Conservation (phyloP, 37 sponge, comb jelly and placozoan species). For the Cladorhizidae sp. region DNA sequence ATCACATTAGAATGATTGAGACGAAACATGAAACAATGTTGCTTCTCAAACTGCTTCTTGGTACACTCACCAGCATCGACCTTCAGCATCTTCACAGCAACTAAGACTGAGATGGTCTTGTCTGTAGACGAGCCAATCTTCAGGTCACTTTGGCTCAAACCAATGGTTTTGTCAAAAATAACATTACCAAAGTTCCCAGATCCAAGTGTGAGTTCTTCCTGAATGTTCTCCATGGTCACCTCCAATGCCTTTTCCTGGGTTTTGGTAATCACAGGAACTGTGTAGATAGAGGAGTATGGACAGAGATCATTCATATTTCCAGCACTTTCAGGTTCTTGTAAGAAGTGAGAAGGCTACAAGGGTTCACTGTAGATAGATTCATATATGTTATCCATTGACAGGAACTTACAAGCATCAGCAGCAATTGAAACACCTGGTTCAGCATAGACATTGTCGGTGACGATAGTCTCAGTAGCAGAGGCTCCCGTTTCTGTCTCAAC, state of each 20-base stretch:
- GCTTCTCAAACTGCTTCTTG: slow-evolving; percentile 61
- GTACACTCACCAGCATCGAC: slow-evolving; percentile 15
- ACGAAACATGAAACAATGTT: slow-evolving; percentile 66
- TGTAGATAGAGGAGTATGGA: slow-evolving; percentile 30
- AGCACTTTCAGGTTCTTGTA: background rate
- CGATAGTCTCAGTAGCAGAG: too few relatives aligned
- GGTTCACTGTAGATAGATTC: slow-evolving; percentile 43
- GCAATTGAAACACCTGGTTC: background rate
- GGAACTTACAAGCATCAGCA: too few relatives aligned
- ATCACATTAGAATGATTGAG: slow-evolving; percentile 64
- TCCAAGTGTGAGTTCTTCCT: slow-evolving; percentile 40
- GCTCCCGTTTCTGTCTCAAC: too few relatives aligned
- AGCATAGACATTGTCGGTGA: background rate
- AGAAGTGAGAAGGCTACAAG: slow-evolving; percentile 19
- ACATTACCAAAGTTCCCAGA: slow-evolving; percentile 71
- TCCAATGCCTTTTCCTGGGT: background rate
- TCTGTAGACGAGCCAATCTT: slow-evolving; percentile 35
- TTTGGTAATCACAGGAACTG: background rate
- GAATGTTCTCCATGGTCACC: slow-evolving; percentile 29
- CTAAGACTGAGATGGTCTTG: slow-evolving; percentile 24
- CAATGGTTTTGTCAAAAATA: slow-evolving; percentile 41
- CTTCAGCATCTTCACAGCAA: slow-evolving; percentile 70
- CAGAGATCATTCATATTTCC: slow-evolving; percentile 5
- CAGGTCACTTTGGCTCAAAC: slow-evolving; percentile 50
- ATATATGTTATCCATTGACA: background rate